A percentile compares a stretch with the other conserved stretches of the same genome.
Conservation (phyloP, 2,113 vertebrate genomes). For the Cyrtonyx montezumae region DNA sequence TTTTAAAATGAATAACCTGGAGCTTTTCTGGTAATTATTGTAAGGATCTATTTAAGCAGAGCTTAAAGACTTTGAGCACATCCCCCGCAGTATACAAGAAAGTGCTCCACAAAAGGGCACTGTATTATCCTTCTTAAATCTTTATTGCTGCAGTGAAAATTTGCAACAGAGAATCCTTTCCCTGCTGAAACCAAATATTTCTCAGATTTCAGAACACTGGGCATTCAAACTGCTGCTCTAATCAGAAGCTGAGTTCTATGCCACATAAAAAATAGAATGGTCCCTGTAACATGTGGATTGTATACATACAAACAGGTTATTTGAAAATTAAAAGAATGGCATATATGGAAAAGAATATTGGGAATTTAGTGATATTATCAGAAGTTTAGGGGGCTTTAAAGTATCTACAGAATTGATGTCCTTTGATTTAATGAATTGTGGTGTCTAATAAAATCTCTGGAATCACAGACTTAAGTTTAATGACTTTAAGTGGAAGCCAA, state of each 20-base stretch:
- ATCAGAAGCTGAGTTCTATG: background rate
- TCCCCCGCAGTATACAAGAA: background rate
- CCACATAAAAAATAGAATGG: background rate
- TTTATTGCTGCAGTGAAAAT: background rate
- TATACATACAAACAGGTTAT: background rate
- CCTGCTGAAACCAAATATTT: background rate
- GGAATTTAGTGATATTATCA: background rate
- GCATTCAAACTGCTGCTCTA: background rate
- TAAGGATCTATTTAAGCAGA: background rate
- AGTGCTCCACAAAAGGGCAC: background rate
- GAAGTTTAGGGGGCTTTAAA: background rate
- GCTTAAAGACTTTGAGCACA: background rate
- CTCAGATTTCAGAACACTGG: background rate
- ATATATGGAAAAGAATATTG: background rate
- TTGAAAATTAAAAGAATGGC: background rate
- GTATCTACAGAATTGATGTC: background rate
- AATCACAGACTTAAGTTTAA: background rate
- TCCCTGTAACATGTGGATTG: rapidly evolving
- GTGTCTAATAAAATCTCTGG: rapidly evolving
- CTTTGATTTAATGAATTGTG: background rate
- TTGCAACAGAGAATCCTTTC: background rate
- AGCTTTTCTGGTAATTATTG: background rate
- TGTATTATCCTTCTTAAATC: background rate
- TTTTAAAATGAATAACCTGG: background rate
- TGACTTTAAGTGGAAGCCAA: background rate